Evolutionary conservation across 2,888 invertebrate genomes (phyloP).

Genomic region (Pteria penguin): DNA sequence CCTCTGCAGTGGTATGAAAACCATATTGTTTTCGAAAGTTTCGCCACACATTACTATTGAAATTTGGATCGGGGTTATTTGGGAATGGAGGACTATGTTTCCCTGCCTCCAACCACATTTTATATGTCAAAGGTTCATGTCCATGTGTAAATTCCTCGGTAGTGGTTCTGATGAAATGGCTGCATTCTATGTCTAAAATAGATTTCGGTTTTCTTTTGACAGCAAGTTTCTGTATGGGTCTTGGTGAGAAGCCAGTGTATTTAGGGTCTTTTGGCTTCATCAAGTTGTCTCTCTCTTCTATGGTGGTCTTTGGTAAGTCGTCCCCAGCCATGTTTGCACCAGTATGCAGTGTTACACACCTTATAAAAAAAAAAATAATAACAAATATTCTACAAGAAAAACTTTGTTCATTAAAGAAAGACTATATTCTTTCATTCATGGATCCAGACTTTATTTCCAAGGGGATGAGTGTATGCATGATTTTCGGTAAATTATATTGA

Average conservation of each 20-base stretch:
- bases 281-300: slow-evolving; percentile 75
- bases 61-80: slow-evolving; percentile 70
- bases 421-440: too few relatives aligned
- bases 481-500: too few relatives aligned
- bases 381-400: background rate
- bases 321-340: background rate
- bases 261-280: slow-evolving; percentile 58
- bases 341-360: too few relatives aligned
- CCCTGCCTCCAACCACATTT: slow-evolving; percentile 79
- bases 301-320: slow-evolving; percentile 46
- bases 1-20: slow-evolving; percentile 68
- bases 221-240: slow-evolving; percentile 72
- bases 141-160: slow-evolving; percentile 64
- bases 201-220: slow-evolving; percentile 62
- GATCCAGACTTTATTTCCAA: too few relatives aligned
- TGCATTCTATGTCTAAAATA: slow-evolving; percentile 76
- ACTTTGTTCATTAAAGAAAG: too few relatives aligned
- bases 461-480: too few relatives aligned
- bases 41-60: slow-evolving; percentile 79
- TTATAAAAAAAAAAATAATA: too few relatives aligned
- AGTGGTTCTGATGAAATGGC: slow-evolving; percentile 72
- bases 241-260: slow-evolving; percentile 75
- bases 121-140: slow-evolving; percentile 68
- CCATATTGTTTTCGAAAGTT: slow-evolving; percentile 77
- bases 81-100: slow-evolving; percentile 75